Evolutionary conservation across 2,113 vertebrate genomes (phyloP).

Genomic region (Peromyscus californicus): DNA sequence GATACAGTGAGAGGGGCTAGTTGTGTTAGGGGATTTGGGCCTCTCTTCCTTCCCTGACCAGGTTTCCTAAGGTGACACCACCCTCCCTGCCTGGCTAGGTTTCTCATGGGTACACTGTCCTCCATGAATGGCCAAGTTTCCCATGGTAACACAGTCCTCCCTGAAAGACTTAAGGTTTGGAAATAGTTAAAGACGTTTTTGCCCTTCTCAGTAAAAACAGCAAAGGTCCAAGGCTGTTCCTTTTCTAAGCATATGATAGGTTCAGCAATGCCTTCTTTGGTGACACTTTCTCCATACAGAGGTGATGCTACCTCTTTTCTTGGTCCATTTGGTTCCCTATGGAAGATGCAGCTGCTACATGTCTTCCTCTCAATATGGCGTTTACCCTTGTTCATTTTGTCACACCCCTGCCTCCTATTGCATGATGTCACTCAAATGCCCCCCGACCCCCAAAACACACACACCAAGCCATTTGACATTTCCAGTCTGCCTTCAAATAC

Average conservation of each 20-base stretch:
- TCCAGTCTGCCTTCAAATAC: neutral
- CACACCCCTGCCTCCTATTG: neutral
- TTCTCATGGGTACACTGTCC: neutral
- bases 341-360: neutral
- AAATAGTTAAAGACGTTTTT: neutral
- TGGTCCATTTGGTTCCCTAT: neutral
- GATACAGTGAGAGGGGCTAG: neutral
- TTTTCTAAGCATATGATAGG: neutral
- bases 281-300: neutral
- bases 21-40: neutral
- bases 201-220: neutral
- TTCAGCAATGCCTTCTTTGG: neutral
- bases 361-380: rapidly evolving
- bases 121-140: neutral
- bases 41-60: neutral
- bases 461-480: neutral
- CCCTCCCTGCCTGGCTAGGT: neutral
- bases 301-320: neutral
- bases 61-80: neutral
- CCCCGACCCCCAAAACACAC: too few species aligned
- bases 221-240: neutral
- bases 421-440: neutral
- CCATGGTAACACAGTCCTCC: too few species aligned
- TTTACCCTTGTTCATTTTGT: neutral
- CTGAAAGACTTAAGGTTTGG: neutral